These are phyloP conservation scores for Molothrus aeneus DNA, from an alignment of 2,797 vertebrate species.

Conservation along the genomic window DNA sequence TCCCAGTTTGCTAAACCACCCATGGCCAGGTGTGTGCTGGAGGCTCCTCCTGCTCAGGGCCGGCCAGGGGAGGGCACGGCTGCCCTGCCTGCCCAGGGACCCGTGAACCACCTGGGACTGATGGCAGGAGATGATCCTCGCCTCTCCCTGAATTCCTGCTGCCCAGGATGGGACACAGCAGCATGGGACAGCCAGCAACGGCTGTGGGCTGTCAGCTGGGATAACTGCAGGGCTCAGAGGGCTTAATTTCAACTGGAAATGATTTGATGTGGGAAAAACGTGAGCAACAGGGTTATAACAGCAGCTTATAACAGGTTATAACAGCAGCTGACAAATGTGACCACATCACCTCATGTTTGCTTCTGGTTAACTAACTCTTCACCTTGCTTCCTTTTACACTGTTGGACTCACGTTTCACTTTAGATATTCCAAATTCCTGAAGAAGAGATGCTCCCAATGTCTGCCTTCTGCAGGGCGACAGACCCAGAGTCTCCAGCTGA, in stretches of 20 bases:
- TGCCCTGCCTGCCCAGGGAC: neutral
- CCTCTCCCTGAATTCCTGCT: neutral
- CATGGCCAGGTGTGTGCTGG: neutral
- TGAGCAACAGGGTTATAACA: neutral
- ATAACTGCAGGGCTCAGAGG: neutral
- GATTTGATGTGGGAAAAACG: neutral
- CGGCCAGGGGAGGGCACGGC: neutral
- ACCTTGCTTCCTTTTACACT: neutral
- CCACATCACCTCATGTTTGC: neutral
- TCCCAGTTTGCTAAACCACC: neutral
- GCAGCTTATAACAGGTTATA: neutral
- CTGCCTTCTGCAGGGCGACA: neutral
- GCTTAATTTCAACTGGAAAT: neutral
- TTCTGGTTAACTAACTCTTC: neutral
- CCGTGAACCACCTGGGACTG: neutral
- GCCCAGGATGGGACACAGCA: neutral
- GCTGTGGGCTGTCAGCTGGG: neutral
- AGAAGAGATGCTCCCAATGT: neutral
- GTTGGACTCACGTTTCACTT: neutral
- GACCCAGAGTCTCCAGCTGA: neutral
- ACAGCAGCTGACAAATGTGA: constrained; percentile 13
- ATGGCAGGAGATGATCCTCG: neutral
- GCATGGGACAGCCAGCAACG: accelerated
- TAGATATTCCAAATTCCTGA: neutral
- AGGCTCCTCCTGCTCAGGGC: neutral